phyloP scores from a whole-genome alignment of 1,140 invertebrate genomes.

The Drosophila pachea region DNA sequence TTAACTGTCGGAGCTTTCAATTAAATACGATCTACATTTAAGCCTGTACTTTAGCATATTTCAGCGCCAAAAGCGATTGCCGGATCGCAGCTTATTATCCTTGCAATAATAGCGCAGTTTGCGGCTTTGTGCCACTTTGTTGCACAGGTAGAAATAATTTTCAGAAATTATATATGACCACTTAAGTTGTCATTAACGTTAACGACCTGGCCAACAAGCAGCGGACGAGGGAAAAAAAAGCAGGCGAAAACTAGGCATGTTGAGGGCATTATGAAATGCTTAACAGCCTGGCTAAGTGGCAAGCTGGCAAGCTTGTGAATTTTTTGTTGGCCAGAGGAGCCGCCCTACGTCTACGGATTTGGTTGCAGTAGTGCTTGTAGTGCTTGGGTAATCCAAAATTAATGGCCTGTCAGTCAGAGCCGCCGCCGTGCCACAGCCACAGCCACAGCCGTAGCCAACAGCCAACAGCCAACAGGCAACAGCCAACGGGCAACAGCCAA shows the following conservation, averaged over 20 bases:
- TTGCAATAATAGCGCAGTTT: slow-evolving; percentile 40
- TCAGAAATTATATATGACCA: slow-evolving; percentile 75
- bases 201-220: slow-evolving; percentile 53
- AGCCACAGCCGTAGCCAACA: slow-evolving; percentile 2
- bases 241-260: slow-evolving; percentile 23
- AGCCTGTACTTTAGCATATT: not conserved
- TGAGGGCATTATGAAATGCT: slow-evolving; percentile 45
- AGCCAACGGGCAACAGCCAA: no score
- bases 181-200: slow-evolving; percentile 75
- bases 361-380: slow-evolving; percentile 38
- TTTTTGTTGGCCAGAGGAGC: slow-evolving; percentile 27
- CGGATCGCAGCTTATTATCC: slow-evolving; percentile 32
- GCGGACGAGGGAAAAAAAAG: slow-evolving; percentile 5
- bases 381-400: slow-evolving; percentile 71
- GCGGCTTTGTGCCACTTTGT: slow-evolving; percentile 40
- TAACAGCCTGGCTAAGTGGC: slow-evolving; percentile 48
- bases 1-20: not conserved
- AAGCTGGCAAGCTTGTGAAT: slow-evolving; percentile 45
- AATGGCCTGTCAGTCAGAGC: slow-evolving; percentile 73
- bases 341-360: slow-evolving; percentile 38
- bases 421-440: slow-evolving; percentile 35
- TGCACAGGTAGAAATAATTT: slow-evolving; percentile 63
- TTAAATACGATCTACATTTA: not conserved
- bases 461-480: slow-evolving; percentile 1
- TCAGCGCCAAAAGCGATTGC: not conserved